phyloP scores from a whole-genome alignment of 2,888 invertebrate genomes.

The Zaprionus obscuricornis region DNA sequence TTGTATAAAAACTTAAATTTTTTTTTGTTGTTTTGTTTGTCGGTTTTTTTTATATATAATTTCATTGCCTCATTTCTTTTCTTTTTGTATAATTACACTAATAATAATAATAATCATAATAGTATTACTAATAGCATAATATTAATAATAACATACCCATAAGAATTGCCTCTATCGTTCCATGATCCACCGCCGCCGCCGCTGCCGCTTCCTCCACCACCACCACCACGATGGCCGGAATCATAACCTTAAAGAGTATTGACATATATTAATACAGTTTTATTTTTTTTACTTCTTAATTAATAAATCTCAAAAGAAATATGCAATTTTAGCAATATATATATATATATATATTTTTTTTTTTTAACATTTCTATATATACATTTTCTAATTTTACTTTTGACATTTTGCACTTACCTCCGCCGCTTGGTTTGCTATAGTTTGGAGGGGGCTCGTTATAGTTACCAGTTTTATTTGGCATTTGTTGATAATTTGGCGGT shows the following conservation, averaged over 20 bases:
- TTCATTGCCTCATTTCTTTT: slow-evolving; percentile 21
- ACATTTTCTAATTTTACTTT: background rate
- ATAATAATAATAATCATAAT: no score
- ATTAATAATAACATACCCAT: slow-evolving; percentile 80
- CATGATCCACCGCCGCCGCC: slow-evolving; percentile 75
- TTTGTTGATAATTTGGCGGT: slow-evolving; percentile 82
- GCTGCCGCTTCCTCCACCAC: slow-evolving; percentile 58
- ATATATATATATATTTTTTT: no score
- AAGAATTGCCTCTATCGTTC: slow-evolving; percentile 74
- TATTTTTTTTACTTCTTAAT: no score
- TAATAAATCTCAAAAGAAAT: no score
- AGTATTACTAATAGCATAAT: background rate
- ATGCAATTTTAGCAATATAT: background rate
- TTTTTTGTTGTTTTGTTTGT: no score
- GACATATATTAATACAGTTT: background rate
- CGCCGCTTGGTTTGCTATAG: slow-evolving; percentile 76
- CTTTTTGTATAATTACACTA: slow-evolving; percentile 2
- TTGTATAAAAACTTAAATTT: no score
- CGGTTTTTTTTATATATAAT: no score
- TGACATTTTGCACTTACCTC: slow-evolving; percentile 63
- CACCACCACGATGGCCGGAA: slow-evolving; percentile 70
- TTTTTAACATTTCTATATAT: no score
- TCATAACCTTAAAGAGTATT: slow-evolving; percentile 76
- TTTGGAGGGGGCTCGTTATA: slow-evolving; percentile 82
- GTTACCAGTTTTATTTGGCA: slow-evolving; percentile 77